A percentile compares a stretch with the other conserved stretches of the same genome.
These are phyloP conservation scores for Sebastolobus alascanus DNA, from an alignment of 2,797 vertebrate species.

Conservation along the genomic window DNA sequence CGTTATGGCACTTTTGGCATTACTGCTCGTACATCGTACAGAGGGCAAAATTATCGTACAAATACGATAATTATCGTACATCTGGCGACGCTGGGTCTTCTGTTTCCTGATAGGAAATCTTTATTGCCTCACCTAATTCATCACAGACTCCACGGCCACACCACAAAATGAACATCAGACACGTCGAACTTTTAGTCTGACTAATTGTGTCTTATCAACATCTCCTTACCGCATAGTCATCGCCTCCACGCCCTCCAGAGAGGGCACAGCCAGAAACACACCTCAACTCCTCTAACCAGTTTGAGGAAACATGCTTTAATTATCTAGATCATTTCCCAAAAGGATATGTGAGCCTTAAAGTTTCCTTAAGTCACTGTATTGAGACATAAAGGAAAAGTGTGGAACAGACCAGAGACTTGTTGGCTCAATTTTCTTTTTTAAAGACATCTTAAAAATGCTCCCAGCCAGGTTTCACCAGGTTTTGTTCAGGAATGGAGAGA, in stretches of 20 bases:
- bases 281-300: conserved; percentile 30
- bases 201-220: conserved; percentile 52
- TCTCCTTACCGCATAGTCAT: conserved; percentile 12
- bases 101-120: conserved; percentile 6
- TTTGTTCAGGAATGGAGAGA: conserved; percentile 18
- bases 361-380: background rate
- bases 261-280: conserved; percentile 26
- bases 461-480: conserved; percentile 40
- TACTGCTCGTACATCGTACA: too few relatives aligned
- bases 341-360: background rate
- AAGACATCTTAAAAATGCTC: conserved; percentile 65
- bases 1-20: too few relatives aligned
- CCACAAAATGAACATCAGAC: conserved; percentile 16
- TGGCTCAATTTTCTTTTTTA: background rate
- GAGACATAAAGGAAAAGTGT: background rate
- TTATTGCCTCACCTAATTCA: background rate
- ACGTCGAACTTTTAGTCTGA: conserved; percentile 3
- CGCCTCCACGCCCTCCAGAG: conserved; percentile 50
- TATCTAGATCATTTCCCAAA: background rate
- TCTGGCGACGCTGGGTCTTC: background rate
- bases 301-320: conserved; percentile 33
- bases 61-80: too few relatives aligned
- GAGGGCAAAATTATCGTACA: too few relatives aligned
- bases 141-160: background rate
- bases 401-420: background rate